Evolutionary conservation across 2,797 vertebrate genomes (phyloP).

Genomic region (Sebastes vulpes): DNA sequence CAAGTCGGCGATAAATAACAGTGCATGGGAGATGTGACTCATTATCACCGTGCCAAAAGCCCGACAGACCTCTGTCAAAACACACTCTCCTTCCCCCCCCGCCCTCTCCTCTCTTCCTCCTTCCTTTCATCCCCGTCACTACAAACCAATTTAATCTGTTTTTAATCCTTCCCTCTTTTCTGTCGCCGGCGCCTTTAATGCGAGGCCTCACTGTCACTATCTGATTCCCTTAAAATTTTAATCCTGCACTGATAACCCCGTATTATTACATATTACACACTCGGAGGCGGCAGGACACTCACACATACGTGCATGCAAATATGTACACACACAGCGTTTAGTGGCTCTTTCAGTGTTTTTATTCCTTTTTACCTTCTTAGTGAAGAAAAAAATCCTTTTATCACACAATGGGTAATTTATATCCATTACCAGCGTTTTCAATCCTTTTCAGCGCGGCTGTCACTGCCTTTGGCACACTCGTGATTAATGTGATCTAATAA

Average conservation of each 20-base stretch:
- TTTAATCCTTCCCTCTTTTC: conserved; percentile 80
- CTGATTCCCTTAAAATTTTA: conserved; percentile 89
- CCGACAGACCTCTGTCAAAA: conserved; percentile 88
- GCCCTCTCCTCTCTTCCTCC: conserved; percentile 49
- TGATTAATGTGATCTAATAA: conserved; percentile 99
- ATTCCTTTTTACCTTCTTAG: conserved; percentile 99
- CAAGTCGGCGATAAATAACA: conserved; percentile 90
- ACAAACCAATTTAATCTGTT: conserved; percentile 82
- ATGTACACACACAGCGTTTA: conserved; percentile 82
- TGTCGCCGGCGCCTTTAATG: conserved; percentile 77
- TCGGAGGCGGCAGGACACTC: conserved; percentile 51
- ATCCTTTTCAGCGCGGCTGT: conserved; percentile 99
- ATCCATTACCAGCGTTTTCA: conserved; percentile 99
- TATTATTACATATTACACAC: conserved; percentile 86
- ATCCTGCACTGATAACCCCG: conserved; percentile 87
- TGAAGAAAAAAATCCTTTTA: conserved; percentile 98
- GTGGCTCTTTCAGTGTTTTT: conserved; percentile 96
- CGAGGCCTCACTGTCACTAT: conserved; percentile 85
- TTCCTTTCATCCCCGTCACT: conserved; percentile 74
- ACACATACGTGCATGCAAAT: conserved; percentile 57
- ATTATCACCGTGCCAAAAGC: conserved; percentile 88
- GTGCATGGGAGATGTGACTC: conserved; percentile 88
- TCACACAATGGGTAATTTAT: conserved; percentile 99
- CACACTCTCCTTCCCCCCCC: conserved; percentile 59
- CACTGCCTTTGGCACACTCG: conserved; percentile 99